Evolutionary conservation across 2,888 invertebrate genomes (phyloP).

Genomic region (Amblyteles armatorius): DNA sequence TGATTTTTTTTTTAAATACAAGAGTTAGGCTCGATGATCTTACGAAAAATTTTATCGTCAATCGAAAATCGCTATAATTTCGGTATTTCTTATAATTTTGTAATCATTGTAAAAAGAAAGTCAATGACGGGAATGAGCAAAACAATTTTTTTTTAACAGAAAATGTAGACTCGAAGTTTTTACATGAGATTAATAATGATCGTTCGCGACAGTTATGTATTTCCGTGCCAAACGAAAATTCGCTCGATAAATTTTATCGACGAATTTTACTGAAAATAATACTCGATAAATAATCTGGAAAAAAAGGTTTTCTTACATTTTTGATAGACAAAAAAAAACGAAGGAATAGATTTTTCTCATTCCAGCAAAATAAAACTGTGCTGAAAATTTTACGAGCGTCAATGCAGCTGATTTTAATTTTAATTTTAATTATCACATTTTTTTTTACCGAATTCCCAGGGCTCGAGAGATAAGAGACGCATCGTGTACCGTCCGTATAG

Average conservation of each 20-base stretch:
- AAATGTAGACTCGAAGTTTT: not conserved
- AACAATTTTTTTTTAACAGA: not conserved
- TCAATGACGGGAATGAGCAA: not conserved
- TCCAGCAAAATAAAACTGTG: too few relatives aligned
- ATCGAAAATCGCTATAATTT: not conserved
- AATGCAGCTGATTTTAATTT: too few relatives aligned
- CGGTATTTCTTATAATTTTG: not conserved
- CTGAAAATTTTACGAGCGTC: too few relatives aligned
- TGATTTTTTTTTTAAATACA: not conserved
- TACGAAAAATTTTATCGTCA: too few relatives aligned
- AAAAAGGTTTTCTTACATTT: too few relatives aligned
- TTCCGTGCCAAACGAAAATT: not conserved
- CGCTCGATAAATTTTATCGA: not conserved
- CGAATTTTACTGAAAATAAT: not conserved
- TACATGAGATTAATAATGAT: not conserved
- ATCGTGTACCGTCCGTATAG: constrained; percentile 57
- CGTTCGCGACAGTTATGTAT: not conserved
- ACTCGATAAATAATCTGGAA: not conserved
- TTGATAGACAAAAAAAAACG: too few relatives aligned
- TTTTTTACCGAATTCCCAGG: too few relatives aligned
- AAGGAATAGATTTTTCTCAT: too few relatives aligned
- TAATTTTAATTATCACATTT: too few relatives aligned
- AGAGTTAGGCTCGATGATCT: not conserved
- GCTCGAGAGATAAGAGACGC: constrained; percentile 7
- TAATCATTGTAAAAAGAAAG: not conserved